phyloP scores from a whole-genome alignment of 1,140 invertebrate genomes.

The Drosophila virilis region DNA sequence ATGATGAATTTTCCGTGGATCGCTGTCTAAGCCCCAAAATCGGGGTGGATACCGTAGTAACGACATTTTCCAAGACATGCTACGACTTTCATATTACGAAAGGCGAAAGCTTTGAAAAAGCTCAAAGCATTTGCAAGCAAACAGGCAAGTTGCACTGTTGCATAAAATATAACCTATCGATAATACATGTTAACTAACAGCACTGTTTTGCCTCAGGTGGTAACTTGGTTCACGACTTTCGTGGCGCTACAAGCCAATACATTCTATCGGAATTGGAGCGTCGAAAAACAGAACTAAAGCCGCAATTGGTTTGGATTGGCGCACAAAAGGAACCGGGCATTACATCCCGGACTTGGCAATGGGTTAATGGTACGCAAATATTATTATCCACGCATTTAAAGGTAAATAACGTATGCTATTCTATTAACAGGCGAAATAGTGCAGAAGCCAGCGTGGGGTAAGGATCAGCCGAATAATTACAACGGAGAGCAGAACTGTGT shows the following conservation, averaged over 20 bases:
- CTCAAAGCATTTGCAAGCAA: constrained; percentile 89
- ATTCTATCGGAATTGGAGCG: constrained; percentile 92
- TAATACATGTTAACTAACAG: neutral
- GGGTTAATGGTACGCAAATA: constrained; percentile 91
- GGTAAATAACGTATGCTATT: neutral
- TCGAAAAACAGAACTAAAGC: constrained; percentile 90
- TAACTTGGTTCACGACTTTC: constrained; percentile 90
- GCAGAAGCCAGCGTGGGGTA: constrained; percentile 93
- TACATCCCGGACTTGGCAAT: constrained; percentile 93
- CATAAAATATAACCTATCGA: neutral
- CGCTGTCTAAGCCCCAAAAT: constrained; percentile 89
- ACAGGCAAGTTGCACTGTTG: constrained; percentile 84
- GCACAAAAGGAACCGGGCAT: constrained; percentile 94
- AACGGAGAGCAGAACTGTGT: constrained; percentile 97
- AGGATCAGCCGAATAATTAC: constrained; percentile 97
- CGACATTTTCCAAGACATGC: constrained; percentile 93
- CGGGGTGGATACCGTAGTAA: constrained; percentile 90
- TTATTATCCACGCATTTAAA: neutral
- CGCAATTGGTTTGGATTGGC: constrained; percentile 95
- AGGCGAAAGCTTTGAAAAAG: constrained; percentile 92
- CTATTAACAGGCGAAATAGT: constrained; percentile 88
- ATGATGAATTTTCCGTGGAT: constrained; percentile 94
- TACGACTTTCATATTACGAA: constrained; percentile 94
- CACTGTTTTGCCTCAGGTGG: constrained; percentile 85
- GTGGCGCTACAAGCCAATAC: constrained; percentile 89